Evolutionary conservation across 2,888 invertebrate species (phyloP).

Genomic region (Leptinotarsa haldemani): DNA sequence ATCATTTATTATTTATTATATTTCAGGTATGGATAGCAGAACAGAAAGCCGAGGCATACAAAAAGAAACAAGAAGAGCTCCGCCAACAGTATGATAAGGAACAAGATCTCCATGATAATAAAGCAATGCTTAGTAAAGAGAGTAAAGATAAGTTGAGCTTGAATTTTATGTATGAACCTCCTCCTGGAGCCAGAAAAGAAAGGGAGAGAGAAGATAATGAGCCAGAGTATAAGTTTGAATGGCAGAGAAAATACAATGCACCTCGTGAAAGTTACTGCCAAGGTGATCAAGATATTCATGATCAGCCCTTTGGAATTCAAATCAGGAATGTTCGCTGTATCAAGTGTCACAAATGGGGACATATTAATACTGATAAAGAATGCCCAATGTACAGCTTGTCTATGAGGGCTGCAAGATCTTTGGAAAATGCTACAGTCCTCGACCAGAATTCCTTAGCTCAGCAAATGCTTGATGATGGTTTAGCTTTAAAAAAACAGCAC

Average conservation of each 20-base stretch:
- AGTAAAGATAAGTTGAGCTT: constrained; percentile 98
- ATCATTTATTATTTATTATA: constrained; percentile 51
- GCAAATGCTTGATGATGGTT: constrained; percentile 92
- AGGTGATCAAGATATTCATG: constrained; percentile 96
- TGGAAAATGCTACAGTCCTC: constrained; percentile 73
- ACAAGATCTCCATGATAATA: constrained; percentile 96
- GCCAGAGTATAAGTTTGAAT: constrained; percentile 98
- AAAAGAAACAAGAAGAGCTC: constrained; percentile 97
- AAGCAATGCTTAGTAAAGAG: constrained; percentile 94
- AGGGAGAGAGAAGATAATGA: constrained; percentile 92
- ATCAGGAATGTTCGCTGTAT: constrained; percentile 98
- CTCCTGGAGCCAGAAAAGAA: constrained; percentile 95
- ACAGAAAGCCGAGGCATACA: constrained; percentile 96
- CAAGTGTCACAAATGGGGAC: constrained; percentile 99
- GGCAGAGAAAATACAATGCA: constrained; percentile 99
- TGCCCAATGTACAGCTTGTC: constrained; percentile 92
- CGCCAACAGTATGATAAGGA: constrained; percentile 98
- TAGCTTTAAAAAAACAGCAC: constrained; percentile 86
- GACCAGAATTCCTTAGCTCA: constrained; percentile 82
- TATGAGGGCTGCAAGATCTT: constrained; percentile 83
- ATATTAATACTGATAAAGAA: constrained; percentile 97
- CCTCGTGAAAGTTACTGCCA: constrained; percentile 98
- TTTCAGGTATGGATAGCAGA: constrained; percentile 96
- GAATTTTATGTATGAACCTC: constrained; percentile 99
- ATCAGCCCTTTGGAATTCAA: constrained; percentile 98